phyloP scores from a whole-genome alignment of 2,113 vertebrate genomes.

The Sebastes fasciatus region DNA sequence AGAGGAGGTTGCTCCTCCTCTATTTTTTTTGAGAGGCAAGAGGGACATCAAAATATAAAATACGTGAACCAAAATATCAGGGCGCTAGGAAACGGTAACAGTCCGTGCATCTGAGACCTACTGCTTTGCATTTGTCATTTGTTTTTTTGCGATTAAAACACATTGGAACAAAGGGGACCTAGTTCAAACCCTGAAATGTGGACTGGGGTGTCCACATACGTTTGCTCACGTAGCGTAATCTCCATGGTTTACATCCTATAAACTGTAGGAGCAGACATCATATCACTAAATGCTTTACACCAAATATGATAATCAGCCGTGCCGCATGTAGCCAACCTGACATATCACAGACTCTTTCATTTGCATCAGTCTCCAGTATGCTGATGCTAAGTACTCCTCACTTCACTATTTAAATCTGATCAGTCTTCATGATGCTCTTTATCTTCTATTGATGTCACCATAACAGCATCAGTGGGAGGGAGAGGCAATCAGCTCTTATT shows the following conservation, averaged over 20 bases:
- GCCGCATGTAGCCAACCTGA: background rate
- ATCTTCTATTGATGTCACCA: slow-evolving; percentile 58
- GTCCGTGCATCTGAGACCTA: too few species aligned
- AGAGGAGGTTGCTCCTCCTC: too few species aligned
- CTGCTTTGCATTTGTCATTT: too few species aligned
- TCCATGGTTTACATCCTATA: background rate
- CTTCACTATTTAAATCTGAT: slow-evolving; percentile 36
- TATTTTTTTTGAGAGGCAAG: too few species aligned
- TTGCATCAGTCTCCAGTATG: slow-evolving; percentile 21
- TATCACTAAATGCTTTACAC: background rate
- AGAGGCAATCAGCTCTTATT: slow-evolving; percentile 74
- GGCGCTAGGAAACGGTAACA: too few species aligned
- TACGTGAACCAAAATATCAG: too few species aligned
- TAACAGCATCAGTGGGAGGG: slow-evolving; percentile 64
- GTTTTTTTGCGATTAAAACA: too few species aligned
- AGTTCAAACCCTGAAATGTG: background rate
- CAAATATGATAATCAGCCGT: background rate
- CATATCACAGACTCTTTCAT: slow-evolving; percentile 2
- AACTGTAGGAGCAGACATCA: background rate
- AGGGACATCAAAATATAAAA: too few species aligned
- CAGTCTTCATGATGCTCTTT: slow-evolving; percentile 45
- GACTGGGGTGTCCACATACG: background rate
- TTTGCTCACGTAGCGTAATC: background rate
- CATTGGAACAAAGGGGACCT: background rate
- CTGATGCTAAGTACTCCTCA: slow-evolving; percentile 19